Conservation (phyloP, 2,888 invertebrate genomes). For the Ornithoptera priamus region DNA sequence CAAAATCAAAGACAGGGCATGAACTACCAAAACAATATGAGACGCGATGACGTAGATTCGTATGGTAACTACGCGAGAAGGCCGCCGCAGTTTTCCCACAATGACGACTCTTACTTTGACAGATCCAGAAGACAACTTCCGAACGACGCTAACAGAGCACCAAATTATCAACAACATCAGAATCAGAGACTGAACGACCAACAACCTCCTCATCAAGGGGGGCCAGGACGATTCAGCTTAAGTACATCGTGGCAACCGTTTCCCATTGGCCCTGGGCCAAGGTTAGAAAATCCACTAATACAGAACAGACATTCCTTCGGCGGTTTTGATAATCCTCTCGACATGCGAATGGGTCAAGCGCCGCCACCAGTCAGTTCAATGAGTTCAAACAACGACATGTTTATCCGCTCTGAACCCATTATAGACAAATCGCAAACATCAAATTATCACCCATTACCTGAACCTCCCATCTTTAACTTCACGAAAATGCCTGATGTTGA, state of each 20-base stretch:
- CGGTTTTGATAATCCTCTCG: constrained; percentile 60
- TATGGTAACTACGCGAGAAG: constrained; percentile 49
- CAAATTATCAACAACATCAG: constrained; percentile 30
- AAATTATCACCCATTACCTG: constrained; percentile 44
- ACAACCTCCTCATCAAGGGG: not conserved
- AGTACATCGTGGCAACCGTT: constrained; percentile 49
- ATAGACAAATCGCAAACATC: constrained; percentile 37
- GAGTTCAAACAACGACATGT: constrained; percentile 78
- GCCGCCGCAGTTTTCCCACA: constrained; percentile 48
- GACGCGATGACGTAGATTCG: constrained; percentile 45
- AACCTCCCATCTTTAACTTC: constrained; percentile 62
- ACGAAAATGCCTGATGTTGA: constrained; percentile 56
- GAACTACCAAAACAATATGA: constrained; percentile 37
- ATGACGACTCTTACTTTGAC: constrained; percentile 45
- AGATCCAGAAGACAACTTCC: constrained; percentile 31
- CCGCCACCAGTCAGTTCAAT: constrained; percentile 42
- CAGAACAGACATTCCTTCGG: constrained; percentile 55
- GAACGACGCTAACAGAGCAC: constrained; percentile 34
- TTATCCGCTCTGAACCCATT: constrained; percentile 80
- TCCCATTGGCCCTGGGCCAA: constrained; percentile 31
- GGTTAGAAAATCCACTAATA: constrained; percentile 35
- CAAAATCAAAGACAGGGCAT: constrained; percentile 42
- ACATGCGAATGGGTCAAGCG: constrained; percentile 57
- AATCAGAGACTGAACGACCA: constrained; percentile 33
- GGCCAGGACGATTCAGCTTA: constrained; percentile 36